Percentiles rank a stretch among this genome's conserved stretches.
Evolutionary conservation across 2,113 vertebrate species (phyloP).

Genomic region (Cichladusa arquata): DNA sequence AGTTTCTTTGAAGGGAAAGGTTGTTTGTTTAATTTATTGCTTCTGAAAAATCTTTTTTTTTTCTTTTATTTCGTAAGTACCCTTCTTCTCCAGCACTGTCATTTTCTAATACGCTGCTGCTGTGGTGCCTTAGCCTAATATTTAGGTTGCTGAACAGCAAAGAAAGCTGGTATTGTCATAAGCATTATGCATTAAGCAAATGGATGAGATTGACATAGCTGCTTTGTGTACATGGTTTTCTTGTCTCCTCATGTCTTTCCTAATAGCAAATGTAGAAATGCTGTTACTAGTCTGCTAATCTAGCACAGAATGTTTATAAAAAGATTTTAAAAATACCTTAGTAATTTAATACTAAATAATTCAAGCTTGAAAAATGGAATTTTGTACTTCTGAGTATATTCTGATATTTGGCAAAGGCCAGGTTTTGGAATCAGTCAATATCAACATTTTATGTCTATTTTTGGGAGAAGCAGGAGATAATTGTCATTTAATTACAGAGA

Average conservation of each 20-base stretch:
- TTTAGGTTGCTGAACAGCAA: background rate
- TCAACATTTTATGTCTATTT: background rate
- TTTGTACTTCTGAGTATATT: background rate
- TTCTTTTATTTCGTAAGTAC: background rate
- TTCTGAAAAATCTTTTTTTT: background rate
- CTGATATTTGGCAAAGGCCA: background rate
- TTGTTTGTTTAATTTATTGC: background rate
- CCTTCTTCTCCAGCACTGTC: background rate
- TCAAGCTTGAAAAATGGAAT: background rate
- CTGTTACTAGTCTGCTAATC: background rate
- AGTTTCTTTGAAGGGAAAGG: background rate
- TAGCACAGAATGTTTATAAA: background rate
- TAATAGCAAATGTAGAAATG: background rate
- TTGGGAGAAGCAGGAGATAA: background rate
- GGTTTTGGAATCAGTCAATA: background rate
- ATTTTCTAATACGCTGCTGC: background rate
- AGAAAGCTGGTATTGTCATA: background rate
- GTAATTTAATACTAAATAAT: background rate
- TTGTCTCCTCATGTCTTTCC: background rate
- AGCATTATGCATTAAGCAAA: background rate
- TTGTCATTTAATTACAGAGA: background rate
- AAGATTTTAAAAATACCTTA: background rate
- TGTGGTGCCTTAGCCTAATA: background rate
- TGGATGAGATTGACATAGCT: background rate
- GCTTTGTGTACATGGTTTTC: background rate